Evolutionary conservation across 2,888 invertebrate species (phyloP), one percentile per base, ranked within the genome.

Genomic region (Trichogramma dendrolimi): DNA sequence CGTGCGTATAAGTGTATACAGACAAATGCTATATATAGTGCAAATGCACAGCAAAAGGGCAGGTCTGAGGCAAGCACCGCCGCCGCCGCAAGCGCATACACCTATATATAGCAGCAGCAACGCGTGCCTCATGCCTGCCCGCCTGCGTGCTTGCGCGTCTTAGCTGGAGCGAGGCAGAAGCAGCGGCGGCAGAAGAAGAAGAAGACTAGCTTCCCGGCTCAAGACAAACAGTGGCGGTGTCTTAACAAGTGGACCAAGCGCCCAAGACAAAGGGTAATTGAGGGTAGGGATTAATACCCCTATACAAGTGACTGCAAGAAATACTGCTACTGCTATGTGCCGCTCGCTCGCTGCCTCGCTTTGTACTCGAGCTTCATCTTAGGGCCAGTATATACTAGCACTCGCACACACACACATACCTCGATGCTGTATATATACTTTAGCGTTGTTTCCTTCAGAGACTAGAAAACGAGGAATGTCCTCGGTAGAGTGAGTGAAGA

Each of bases 181-280:
- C 48, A 55, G 65, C 44, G 66, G 58, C 58, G 64, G 46, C 44
- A 27, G 50, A 57, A 55, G 56, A 39, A 47, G 46, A 48, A 11
- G 8, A 27, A 27, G 27, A 27, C 27, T 27, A 27, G 58, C 64
- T 71, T 72, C 72, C 73, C 74, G 73, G 73, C 72, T 75, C 72
- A 79, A 79, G 79, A 79, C 79, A 79, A 79, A 79, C 79, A 79
- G 79, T 79, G 75, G 78, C 77, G 78, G 78, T 78, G 79, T 79
- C 79, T 79, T 79, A 79, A 79, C 78, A 78, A 79, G 79, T 79
- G 79, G 79, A 79, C 79, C 77, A 78, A 79, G 77, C 78, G 76
- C 78, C 77, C 79, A 79, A 79, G 79, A 79, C 79, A 79, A 79
- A 79, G 78, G 79, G 79, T 78, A 79, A 79, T 79, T 79, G 79